Evolutionary conservation across 2,797 vertebrate genomes (phyloP), one percentile per base, ranked within the genome.

Genomic region (Telmatherina bonti): DNA sequence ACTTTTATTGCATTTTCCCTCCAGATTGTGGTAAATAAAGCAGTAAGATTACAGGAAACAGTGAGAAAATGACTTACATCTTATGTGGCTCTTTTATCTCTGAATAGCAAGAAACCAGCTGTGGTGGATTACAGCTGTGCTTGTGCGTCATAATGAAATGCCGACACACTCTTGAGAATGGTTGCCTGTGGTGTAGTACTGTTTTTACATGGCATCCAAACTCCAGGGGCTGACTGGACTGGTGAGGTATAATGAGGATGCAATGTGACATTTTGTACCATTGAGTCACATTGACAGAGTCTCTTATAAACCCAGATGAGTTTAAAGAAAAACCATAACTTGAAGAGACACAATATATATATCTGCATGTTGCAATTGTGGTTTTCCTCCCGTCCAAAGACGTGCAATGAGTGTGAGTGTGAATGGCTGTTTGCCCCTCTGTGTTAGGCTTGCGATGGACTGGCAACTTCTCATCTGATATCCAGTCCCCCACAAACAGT

Each of bases 81-180:
- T 70, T 61, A 69, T 74, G 49, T 70, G 67, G 59, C 70, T 76
- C 70, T 51, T 70, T 85, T 82, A 66, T 62, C 26, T 74, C 13
- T 82, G 70, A 91, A 89, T 88, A 78, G 79, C 57, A 78, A 70
- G 78, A 80, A 78, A 67, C 70, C 81, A 86, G 76, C 68, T 76
- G 52, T 60, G 49, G 72, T 55, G 78, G 72, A 78, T 85, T 91
- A 81, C 86, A 89, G 88, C 90, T 89, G 91, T 36, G 88, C 65
- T 72, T 81, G 74, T 93, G 93, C 89, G 89, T 94, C 93, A 93
- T 62, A 27, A 47, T 33, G 22, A 93, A 93, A 93, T 90, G 91
- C 78, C 85, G 89, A 72, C 61, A 67, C 78, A 82, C 81, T 77
- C 74, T 82, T 83, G 79, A 88, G 88, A 74, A 69, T 66, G 83